Percentiles rank a stretch among this genome's conserved stretches.
Evolutionary conservation across 2,113 vertebrate species (phyloP).

Genomic region (Pterocles gutturalis): DNA sequence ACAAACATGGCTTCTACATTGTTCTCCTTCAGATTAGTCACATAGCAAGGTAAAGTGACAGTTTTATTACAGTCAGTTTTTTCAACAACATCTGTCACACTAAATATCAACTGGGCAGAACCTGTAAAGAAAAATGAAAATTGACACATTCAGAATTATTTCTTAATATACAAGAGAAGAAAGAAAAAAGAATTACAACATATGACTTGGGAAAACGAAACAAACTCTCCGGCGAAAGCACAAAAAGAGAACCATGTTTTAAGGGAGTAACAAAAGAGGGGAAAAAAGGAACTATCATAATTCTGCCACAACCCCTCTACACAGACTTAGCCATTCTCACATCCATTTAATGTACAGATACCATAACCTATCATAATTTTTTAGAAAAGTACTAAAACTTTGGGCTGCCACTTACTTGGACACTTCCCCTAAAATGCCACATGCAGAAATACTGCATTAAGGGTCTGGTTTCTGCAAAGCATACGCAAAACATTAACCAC

Average conservation of each 20-base stretch:
- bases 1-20: conserved; percentile 25
- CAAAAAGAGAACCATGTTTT: background rate
- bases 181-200: background rate
- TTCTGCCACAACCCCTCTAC: background rate
- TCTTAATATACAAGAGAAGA: background rate
- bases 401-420: background rate
- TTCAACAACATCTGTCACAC: background rate
- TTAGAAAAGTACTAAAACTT: background rate
- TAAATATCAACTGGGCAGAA: conserved; percentile 71
- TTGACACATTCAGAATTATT: conserved; percentile 34
- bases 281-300: background rate
- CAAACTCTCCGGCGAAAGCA: accelerated
- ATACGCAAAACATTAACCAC: background rate
- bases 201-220: background rate
- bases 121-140: conserved; percentile 68
- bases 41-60: conserved; percentile 70
- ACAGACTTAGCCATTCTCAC: background rate
- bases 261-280: background rate
- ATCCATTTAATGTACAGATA: background rate
- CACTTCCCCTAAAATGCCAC: background rate
- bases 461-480: background rate
- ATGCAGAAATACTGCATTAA: background rate
- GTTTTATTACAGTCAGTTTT: conserved; percentile 58
- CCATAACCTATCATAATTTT: background rate
- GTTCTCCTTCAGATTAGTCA: conserved; percentile 42